Evolutionary conservation across 2,888 invertebrate species (phyloP).

Genomic region (Galeopsomyia nigrocyanea): DNA sequence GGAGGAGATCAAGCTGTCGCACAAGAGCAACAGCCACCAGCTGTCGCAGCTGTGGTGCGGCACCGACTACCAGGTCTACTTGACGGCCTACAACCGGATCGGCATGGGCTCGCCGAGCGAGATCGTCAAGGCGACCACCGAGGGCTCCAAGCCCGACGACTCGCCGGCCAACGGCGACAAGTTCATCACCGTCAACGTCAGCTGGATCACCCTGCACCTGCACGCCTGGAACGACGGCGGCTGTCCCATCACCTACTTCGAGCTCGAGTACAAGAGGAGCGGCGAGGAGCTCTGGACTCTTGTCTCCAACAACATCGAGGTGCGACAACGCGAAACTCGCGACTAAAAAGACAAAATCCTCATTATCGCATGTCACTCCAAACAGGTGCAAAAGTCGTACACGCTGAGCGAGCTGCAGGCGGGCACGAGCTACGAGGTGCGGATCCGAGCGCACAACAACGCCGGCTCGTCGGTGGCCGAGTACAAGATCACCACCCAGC

Average conservation of each 20-base stretch:
- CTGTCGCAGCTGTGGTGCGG: constrained; percentile 89
- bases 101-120: constrained; percentile 91
- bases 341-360: constrained; percentile 3
- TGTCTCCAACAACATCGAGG: constrained; percentile 84
- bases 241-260: constrained; percentile 88
- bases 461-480: constrained; percentile 87
- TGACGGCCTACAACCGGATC: constrained; percentile 91
- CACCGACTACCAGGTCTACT: constrained; percentile 88
- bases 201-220: constrained; percentile 87
- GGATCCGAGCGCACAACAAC: constrained; percentile 82
- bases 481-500: constrained; percentile 88
- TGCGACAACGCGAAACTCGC: constrained; percentile 38
- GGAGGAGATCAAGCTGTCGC: constrained; percentile 90
- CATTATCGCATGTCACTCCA: neutral
- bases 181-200: constrained; percentile 81
- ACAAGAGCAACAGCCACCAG: constrained; percentile 84
- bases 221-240: constrained; percentile 92
- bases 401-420: constrained; percentile 84
- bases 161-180: constrained; percentile 64
- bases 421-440: constrained; percentile 71
- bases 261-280: constrained; percentile 78
- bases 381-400: constrained; percentile 78
- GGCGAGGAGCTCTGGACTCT: constrained; percentile 81
- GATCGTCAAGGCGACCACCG: constrained; percentile 81
- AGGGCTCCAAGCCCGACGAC: constrained; percentile 65